Evolutionary conservation across 92 coral and sea anemone genomes (phyloP).

Genomic region (Metridium senile): DNA sequence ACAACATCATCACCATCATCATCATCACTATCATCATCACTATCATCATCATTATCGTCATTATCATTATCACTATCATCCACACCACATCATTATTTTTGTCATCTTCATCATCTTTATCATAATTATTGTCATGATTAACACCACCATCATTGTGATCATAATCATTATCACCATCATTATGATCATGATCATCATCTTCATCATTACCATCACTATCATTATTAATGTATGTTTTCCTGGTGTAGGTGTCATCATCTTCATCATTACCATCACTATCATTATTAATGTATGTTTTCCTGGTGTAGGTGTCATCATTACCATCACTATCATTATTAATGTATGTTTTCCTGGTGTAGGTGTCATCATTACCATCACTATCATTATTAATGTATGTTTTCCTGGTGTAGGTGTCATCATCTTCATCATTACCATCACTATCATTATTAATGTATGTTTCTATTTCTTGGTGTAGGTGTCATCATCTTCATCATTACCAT

Average conservation of each 20-base stretch:
- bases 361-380: background rate
- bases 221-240: background rate
- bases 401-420: background rate
- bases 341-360: too few relatives aligned
- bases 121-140: background rate
- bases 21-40: background rate
- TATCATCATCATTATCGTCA: slow-evolving; percentile 5
- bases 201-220: background rate
- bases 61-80: slow-evolving; percentile 7
- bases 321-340: background rate
- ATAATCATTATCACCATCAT: background rate
- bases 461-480: too few relatives aligned
- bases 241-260: background rate
- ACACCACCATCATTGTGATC: background rate
- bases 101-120: slow-evolving; percentile 1
- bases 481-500: background rate
- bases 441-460: too few relatives aligned
- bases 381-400: background rate
- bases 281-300: too few relatives aligned
- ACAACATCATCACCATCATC: background rate
- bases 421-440: background rate
- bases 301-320: background rate
- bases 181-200: background rate
- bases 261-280: background rate
- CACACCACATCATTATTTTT: background rate